A percentile compares a stretch with the other conserved stretches of the same genome.
Conservation (phyloP, 2,888 invertebrate species). For the Drosophila macrothrix region DNA sequence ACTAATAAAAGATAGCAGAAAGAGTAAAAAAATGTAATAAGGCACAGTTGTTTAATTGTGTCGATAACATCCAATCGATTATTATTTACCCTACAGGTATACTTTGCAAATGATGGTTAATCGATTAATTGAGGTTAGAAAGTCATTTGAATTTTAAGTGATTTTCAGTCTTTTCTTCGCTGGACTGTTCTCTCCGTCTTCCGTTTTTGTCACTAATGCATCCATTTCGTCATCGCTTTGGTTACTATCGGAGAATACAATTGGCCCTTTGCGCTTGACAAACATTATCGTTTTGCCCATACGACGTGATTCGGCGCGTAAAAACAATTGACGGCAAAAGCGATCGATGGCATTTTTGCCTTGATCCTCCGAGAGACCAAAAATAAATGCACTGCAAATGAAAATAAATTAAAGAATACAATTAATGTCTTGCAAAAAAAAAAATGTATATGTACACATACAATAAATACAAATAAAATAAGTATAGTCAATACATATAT, state of each 20-base stretch:
- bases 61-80: constrained; percentile 1
- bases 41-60: background rate
- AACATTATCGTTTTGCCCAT: constrained; percentile 86
- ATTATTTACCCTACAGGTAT: background rate
- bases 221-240: constrained; percentile 40
- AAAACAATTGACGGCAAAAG: constrained; percentile 87
- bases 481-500: background rate
- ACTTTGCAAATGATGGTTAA: background rate
- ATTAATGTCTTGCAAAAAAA: background rate
- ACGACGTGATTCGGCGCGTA: constrained; percentile 87
- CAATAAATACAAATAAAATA: background rate
- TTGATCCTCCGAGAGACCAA: constrained; percentile 90
- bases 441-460: background rate
- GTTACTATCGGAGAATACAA: constrained; percentile 71
- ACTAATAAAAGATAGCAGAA: background rate
- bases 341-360: constrained; percentile 88
- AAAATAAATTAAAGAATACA: background rate
- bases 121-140: background rate
- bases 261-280: constrained; percentile 84
- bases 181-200: constrained; percentile 19
- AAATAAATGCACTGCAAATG: constrained; percentile 87
- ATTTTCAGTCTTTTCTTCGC: constrained; percentile 63
- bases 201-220: background rate
- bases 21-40: background rate
- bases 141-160: background rate